Conservation (phyloP, 2,888 invertebrate species). For the Plebejus argus region DNA sequence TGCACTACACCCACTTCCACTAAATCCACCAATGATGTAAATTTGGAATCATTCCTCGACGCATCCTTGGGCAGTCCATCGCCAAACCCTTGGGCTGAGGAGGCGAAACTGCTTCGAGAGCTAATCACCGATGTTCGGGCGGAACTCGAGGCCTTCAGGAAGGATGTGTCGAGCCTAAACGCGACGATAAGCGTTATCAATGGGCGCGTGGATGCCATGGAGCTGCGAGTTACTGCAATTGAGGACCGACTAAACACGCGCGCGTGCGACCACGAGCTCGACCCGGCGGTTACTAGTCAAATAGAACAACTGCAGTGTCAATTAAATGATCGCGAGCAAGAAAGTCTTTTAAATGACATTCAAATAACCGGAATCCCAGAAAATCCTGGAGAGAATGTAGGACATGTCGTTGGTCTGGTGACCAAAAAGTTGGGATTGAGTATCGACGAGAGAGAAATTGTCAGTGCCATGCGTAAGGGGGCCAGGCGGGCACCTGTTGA, state of each 20-base stretch:
- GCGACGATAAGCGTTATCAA: no score
- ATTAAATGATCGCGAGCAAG: slow-evolving; percentile 38
- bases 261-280: background rate
- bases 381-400: slow-evolving; percentile 34
- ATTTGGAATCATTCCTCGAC: no score
- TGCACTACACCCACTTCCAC: background rate
- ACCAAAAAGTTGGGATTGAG: slow-evolving; percentile 37
- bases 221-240: background rate
- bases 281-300: background rate
- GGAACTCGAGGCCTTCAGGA: no score
- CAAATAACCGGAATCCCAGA: slow-evolving; percentile 37
- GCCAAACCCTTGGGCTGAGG: no score
- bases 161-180: no score
- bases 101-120: no score
- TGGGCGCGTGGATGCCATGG: no score
- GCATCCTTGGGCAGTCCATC: no score
- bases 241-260: background rate
- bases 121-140: no score
- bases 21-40: background rate
- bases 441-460: slow-evolving; percentile 38
- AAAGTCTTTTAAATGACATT: slow-evolving; percentile 35
- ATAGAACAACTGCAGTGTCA: slow-evolving; percentile 18
- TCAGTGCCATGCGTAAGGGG: slow-evolving; percentile 36
- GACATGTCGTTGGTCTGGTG: slow-evolving; percentile 33
- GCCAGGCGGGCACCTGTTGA: background rate